Percentiles rank a stretch among this genome's conserved stretches.
Conservation (phyloP, 2,113 vertebrate species). For the Tragulus kanchil region DNA sequence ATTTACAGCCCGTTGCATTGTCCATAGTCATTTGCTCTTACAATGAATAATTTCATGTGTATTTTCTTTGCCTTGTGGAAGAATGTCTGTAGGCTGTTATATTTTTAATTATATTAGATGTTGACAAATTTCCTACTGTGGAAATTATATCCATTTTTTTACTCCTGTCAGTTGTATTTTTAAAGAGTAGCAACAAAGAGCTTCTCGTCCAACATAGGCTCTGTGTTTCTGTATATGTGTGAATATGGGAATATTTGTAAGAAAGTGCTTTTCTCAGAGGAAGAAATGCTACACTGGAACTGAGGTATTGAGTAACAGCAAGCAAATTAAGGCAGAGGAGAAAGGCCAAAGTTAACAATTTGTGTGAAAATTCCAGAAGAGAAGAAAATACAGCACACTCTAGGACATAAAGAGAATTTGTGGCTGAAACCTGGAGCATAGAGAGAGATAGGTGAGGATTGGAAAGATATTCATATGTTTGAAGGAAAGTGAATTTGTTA, state of each 20-base stretch:
- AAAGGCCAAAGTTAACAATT: not conserved
- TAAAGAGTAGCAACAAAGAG: not conserved
- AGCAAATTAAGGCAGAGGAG: not conserved
- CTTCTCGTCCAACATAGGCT: not conserved
- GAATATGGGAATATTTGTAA: not conserved
- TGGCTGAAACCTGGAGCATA: not conserved
- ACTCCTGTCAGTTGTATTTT: not conserved
- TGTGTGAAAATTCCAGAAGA: not conserved
- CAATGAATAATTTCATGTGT: not conserved
- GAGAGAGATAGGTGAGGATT: not conserved
- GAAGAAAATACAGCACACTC: not conserved
- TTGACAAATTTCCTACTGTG: not conserved
- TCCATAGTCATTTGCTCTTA: constrained; percentile 13
- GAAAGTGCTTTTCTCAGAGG: not conserved
- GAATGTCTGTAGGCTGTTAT: not conserved
- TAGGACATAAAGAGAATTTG: not conserved
- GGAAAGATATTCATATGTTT: not conserved
- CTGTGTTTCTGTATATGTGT: not conserved
- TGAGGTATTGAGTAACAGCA: not conserved
- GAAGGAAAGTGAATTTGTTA: not conserved
- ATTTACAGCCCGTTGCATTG: not conserved
- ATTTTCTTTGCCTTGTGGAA: not conserved
- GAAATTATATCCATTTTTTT: not conserved
- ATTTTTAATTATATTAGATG: not conserved
- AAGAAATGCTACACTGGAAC: not conserved